Conservation (phyloP, 2,797 vertebrate genomes). For the Brachyrhaphis roseni region DNA sequence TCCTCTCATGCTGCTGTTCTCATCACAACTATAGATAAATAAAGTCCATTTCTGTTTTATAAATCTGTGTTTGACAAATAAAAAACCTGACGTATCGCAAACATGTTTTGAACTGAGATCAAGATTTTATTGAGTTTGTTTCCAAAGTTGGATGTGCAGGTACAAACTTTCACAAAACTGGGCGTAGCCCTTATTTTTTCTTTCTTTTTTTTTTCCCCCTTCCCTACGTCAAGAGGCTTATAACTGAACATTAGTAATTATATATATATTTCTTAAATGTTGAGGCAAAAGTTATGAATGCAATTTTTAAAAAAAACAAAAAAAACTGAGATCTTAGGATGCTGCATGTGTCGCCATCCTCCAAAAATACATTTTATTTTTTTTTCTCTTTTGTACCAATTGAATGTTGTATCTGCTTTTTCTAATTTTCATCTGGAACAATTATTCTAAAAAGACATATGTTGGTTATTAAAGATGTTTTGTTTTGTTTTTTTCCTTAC, state of each 20-base stretch:
- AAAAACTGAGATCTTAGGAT: background rate
- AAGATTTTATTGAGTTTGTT: background rate
- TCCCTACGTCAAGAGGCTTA: background rate
- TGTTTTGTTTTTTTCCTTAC: conserved; percentile 13
- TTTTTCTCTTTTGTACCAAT: background rate
- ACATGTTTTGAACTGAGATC: background rate
- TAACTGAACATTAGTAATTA: background rate
- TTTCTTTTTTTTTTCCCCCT: too few relatives aligned
- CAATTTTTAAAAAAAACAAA: too few relatives aligned
- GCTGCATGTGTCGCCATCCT: background rate
- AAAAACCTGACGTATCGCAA: background rate
- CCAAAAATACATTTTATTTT: background rate
- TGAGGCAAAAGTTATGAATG: too few relatives aligned
- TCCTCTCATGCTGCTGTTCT: background rate
- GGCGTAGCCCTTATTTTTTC: background rate
- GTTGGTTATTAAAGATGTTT: conserved; percentile 14
- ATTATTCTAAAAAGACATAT: background rate
- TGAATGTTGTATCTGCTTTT: background rate
- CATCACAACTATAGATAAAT: background rate
- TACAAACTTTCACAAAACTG: background rate
- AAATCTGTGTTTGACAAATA: background rate
- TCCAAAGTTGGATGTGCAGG: background rate
- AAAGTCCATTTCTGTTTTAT: too few relatives aligned
- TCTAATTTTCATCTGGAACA: background rate
- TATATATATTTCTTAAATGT: too few relatives aligned